These are phyloP conservation scores for Phrynocephalus guinanensis DNA, from an alignment of 2,797 vertebrate genomes.

Conservation along the genomic window DNA sequence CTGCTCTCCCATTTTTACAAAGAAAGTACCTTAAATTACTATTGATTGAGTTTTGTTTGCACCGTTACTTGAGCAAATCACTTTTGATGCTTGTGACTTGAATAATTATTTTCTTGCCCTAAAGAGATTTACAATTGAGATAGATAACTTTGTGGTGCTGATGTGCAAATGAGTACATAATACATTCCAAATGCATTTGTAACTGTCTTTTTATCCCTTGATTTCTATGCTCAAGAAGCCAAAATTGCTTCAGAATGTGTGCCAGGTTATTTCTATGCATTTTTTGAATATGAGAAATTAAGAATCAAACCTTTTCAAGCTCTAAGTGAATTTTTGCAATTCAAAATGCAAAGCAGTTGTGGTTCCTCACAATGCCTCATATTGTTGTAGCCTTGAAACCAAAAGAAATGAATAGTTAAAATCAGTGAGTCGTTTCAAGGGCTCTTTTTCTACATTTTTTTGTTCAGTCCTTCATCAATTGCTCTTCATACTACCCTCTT, in stretches of 20 bases:
- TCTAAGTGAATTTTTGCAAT: constrained; percentile 4
- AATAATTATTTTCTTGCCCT: constrained; percentile 46
- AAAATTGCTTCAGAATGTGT: background rate
- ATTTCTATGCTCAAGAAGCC: background rate
- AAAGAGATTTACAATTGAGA: constrained; percentile 44
- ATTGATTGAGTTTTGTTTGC: constrained; percentile 25
- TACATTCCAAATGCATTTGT: constrained; percentile 25
- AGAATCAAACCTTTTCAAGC: constrained; percentile 45
- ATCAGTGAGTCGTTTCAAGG: constrained; percentile 37
- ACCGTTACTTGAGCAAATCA: constrained; percentile 40
- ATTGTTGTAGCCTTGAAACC: background rate
- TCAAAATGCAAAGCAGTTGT: constrained; percentile 11
- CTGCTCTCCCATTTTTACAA: background rate
- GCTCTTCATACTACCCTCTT: constrained; percentile 12
- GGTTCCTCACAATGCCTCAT: background rate
- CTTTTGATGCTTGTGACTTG: constrained; percentile 36
- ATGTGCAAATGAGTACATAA: constrained; percentile 4
- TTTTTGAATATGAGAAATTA: constrained; percentile 38
- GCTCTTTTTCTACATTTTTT: background rate
- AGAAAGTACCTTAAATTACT: background rate
- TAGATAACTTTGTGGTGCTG: constrained; percentile 16
- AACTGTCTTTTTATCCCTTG: constrained; percentile 12
- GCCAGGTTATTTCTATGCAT: constrained; percentile 4
- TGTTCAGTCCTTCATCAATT: constrained; percentile 17
- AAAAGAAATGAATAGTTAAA: constrained; percentile 33